A percentile compares a stretch with the other conserved stretches of the same genome.
Conservation (phyloP, 2,113 vertebrate genomes). For the Tursiops truncatus region DNA sequence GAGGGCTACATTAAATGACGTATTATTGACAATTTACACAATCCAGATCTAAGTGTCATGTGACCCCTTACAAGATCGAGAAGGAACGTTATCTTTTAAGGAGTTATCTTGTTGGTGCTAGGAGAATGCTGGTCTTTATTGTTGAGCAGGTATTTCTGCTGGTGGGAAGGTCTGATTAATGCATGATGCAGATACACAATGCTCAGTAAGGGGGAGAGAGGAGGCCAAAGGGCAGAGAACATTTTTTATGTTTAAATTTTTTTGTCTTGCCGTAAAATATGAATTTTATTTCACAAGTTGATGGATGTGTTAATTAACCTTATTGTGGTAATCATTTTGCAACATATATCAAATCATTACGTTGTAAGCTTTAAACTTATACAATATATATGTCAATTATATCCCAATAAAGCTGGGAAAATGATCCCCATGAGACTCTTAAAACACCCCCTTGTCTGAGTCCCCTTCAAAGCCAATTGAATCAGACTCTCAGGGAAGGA, state of each 20-base stretch:
- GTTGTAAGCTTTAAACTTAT: not conserved
- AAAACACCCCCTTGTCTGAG: not conserved
- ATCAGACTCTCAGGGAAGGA: not conserved
- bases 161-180: not conserved
- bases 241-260: not conserved
- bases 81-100: not conserved
- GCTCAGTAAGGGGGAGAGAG: not conserved
- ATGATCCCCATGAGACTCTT: not conserved
- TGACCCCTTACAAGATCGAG: not conserved
- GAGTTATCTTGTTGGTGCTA: not conserved
- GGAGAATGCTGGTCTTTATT: not conserved
- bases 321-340: not conserved
- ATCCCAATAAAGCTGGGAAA: not conserved
- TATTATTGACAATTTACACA: not conserved
- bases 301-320: not conserved
- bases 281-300: not conserved
- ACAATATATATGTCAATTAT: not conserved
- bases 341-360: not conserved
- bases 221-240: not conserved
- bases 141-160: not conserved
- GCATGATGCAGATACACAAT: not conserved
- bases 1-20: not conserved
- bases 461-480: not conserved
- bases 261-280: not conserved
- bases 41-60: not conserved